Base-by-base conservation (phyloP, 2,113 vertebrate species). In the Poicephalus meyeri region DNA sequence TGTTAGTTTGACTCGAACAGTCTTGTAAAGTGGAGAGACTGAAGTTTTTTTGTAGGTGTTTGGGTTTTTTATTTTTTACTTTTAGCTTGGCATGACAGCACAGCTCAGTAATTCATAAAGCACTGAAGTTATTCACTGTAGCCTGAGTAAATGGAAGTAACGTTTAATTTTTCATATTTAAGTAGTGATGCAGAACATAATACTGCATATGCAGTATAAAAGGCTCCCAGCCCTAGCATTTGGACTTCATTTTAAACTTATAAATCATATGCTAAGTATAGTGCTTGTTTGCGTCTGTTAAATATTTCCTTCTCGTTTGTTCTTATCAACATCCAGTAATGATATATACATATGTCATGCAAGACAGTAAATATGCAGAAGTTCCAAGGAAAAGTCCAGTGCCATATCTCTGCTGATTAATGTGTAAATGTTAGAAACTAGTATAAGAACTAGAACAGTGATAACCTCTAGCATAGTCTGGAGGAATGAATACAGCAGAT, bases 301-400 rank as follows among this genome's bases (percentile, higher is more conserved):
- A 95, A 93, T 93, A 94, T 95, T 97, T 95, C 70, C 89, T 85
- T 95, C 83, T 95, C 11, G 1, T 84, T 93, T 95, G 73, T 91
- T 97, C 93, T 95, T 97, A 96, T 97, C 94, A 97, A 95, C 83
- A 94, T 92, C 90, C 88, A 90, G 65, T 94, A 95, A 97, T 91
- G 89, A 95, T 92, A 95, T 89, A 96, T 61, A 89, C 87, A 81
- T 93, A 87, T 91, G 95, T 91, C 91, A 96, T 52, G 70, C 61
- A 85, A 61, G 88, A 86, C 76, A 90, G 55, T 93, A 91, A 95
- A 96, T 93, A 93, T 56, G 80, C 77, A 80, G 42, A 78, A 76
- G 64, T 92, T 88, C 76, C 72, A 83, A 81, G 72, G 80, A 79
- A 93, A 94, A 28, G 56, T 29, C 72, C 37, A 80, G 47, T 64